phyloP scores from a whole-genome alignment of 2,113 vertebrate genomes.

The Platysteira castanea region DNA sequence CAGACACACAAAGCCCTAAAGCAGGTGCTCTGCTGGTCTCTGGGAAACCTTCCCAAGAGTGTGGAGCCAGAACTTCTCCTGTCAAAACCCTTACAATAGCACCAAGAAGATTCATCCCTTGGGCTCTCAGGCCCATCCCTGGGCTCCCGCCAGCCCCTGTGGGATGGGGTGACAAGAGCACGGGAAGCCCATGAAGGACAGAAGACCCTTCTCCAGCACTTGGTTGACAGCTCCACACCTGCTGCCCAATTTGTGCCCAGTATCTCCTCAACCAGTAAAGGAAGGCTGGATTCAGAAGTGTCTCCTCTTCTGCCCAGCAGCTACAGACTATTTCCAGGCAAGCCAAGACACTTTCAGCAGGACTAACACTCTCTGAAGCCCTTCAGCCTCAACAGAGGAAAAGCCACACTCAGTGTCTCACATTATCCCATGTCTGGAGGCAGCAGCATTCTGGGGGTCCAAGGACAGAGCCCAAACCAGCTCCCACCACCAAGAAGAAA shows the following conservation, averaged over 20 bases:
- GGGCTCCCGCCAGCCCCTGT: background rate
- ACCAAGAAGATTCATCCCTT: background rate
- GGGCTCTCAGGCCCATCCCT: background rate
- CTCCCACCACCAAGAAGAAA: background rate
- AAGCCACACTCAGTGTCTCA: background rate
- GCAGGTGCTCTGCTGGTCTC: background rate
- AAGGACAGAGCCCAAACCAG: background rate
- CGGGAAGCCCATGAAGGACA: background rate
- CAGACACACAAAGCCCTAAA: background rate
- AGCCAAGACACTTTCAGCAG: background rate
- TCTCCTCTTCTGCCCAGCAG: background rate
- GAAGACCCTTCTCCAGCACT: background rate
- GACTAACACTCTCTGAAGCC: background rate
- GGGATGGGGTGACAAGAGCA: background rate
- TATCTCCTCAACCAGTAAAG: background rate
- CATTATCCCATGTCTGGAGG: accelerated
- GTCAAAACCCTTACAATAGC: background rate
- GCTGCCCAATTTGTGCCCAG: background rate
- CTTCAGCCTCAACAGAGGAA: background rate
- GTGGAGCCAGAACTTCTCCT: background rate
- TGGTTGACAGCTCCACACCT: background rate
- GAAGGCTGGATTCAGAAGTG: background rate
- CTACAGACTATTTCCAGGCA: background rate
- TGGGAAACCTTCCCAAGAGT: background rate
- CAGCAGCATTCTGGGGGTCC: background rate